Evolutionary conservation across 2,113 vertebrate genomes (phyloP).

Genomic region (Cebus imitator): DNA sequence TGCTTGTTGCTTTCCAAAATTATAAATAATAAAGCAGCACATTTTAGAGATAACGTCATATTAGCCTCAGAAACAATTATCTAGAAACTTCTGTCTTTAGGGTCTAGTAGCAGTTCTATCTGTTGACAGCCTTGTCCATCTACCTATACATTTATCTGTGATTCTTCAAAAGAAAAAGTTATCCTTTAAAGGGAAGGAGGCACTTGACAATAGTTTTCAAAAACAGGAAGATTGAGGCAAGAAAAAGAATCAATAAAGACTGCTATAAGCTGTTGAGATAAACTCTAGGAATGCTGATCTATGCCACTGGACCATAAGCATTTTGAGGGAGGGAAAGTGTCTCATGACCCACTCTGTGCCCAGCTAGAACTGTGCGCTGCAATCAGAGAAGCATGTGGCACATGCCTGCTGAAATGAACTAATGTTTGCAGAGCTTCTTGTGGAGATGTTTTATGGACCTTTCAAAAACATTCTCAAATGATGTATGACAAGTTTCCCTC

Average conservation of each 20-base stretch:
- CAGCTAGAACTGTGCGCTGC: neutral
- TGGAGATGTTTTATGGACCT: conserved; percentile 61
- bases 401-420: neutral
- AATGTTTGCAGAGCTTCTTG: conserved; percentile 31
- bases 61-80: neutral
- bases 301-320: neutral
- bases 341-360: neutral
- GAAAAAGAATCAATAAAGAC: neutral
- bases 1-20: neutral
- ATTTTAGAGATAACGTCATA: neutral
- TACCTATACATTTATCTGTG: neutral
- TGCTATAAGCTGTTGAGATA: neutral
- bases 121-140: neutral
- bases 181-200: neutral
- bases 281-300: neutral
- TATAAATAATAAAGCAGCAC: neutral
- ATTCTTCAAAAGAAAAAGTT: conserved; percentile 13
- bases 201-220: neutral
- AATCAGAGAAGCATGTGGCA: neutral
- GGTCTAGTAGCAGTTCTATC: neutral
- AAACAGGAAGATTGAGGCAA: conserved; percentile 17
- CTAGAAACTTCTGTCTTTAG: neutral
- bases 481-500: conserved; percentile 59
- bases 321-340: neutral
- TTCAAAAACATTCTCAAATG: conserved; percentile 67